Percentiles rank a stretch among this genome's conserved stretches.
Conservation (phyloP, 2,113 vertebrate genomes). For the Tinamus guttatus region DNA sequence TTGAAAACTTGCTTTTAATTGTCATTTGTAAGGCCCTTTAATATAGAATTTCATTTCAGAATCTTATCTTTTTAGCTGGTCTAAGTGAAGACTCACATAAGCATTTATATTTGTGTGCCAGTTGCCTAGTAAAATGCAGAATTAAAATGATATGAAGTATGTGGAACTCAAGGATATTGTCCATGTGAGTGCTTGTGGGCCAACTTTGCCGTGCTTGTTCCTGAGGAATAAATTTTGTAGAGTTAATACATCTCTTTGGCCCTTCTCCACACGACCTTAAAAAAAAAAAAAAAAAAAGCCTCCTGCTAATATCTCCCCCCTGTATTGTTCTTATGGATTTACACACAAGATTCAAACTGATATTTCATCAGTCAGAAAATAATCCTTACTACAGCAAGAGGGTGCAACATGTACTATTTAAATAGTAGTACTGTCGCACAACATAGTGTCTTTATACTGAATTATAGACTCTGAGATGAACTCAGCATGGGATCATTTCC, state of each 20-base stretch:
- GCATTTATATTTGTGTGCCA: background rate
- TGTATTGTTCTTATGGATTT: background rate
- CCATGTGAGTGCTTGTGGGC: background rate
- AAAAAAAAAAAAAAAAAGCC: background rate
- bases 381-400: background rate
- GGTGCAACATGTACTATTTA: background rate
- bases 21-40: background rate
- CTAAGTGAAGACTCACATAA: background rate
- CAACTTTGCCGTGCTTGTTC: background rate
- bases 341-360: background rate
- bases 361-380: background rate
- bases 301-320: background rate
- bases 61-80: background rate
- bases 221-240: background rate
- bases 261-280: background rate
- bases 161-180: background rate
- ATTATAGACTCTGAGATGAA: background rate
- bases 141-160: slow-evolving; percentile 1
- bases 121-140: background rate
- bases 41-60: background rate
- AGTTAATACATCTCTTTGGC: background rate
- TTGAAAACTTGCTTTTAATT: background rate
- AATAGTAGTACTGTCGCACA: background rate
- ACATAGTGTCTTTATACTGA: background rate
- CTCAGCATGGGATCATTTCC: background rate